Evolutionary conservation across 2,797 vertebrate genomes (phyloP), one percentile per base, ranked within the genome.

Genomic region (Cuniculus paca): DNA sequence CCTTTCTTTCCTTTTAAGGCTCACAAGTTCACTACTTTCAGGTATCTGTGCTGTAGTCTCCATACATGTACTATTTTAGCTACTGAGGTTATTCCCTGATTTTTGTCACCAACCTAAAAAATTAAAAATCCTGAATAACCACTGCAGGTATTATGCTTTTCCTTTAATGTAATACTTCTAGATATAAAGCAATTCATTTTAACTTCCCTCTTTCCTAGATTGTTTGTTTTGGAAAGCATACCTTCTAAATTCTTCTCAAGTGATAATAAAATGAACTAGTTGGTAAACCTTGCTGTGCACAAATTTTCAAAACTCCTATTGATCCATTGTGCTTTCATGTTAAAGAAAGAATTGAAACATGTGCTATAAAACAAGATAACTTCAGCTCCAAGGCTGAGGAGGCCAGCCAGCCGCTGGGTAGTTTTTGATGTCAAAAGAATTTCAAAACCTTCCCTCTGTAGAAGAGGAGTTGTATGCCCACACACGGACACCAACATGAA

Each of bases 321-420:
- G 68, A 94, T 92, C 83, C 78, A 48, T 52, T 9, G 77, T 84
- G 70, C 61, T 95, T 94, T 84, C 54, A 52, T 52, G 72, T 81
- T 81, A 91, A 89, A 83, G 68, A 65, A 94, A 93, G 78, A 92
- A 95, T 70, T 86, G 90, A 95, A 97, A 93, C 42, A 56, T 95
- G 61, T 95, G 39, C 36, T 56, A 52, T 72, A 80, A 88, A 92
- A 85, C 63, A 93, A 84, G 56, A 74, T 82, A 34, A 79, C 72
- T 91, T 88, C 45, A 68, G 70, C 39, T 82, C n/a, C 24, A 24
- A 78, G 52, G 58, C 24, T 26, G 70, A 91, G 68, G 52, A 92
- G 54, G 65, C 94, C 75, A 78, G 65, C 31, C 10, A 52, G 58
- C 80, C 1, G 0, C 84, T 63, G 34, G 19, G 34, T n/a, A 56